phyloP scores from a whole-genome alignment of 2,113 vertebrate genomes.

The Fregata magnificens region DNA sequence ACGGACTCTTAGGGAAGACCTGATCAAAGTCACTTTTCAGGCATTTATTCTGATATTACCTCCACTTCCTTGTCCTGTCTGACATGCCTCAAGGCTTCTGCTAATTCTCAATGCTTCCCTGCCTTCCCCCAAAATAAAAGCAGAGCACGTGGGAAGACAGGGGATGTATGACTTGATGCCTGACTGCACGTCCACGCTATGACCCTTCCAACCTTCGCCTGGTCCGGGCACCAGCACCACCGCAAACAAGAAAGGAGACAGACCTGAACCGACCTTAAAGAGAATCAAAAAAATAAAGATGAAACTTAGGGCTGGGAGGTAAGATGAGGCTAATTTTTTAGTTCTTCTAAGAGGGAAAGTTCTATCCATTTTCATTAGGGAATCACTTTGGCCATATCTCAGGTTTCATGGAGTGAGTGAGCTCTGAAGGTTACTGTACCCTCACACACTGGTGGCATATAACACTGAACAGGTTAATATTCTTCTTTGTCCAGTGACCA shows the following conservation, averaged over 20 bases:
- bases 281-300: background rate
- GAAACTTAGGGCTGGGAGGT: background rate
- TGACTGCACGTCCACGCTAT: background rate
- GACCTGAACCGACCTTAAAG: background rate
- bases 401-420: background rate
- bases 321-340: background rate
- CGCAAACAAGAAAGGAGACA: background rate
- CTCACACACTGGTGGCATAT: background rate
- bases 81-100: background rate
- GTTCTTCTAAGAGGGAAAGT: background rate
- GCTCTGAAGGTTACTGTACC: background rate
- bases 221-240: background rate
- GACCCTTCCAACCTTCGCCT: background rate
- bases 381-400: background rate
- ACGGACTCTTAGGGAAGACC: background rate
- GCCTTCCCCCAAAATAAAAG: background rate
- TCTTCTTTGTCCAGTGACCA: background rate
- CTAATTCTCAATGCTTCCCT: background rate
- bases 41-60: background rate
- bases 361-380: conserved; percentile 1
- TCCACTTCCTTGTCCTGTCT: background rate
- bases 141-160: background rate
- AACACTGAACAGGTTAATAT: background rate
- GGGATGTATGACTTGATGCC: background rate
- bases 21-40: background rate